Evolutionary conservation across 2,797 vertebrate genomes (phyloP).

Genomic region (Denticeps clupeoides): DNA sequence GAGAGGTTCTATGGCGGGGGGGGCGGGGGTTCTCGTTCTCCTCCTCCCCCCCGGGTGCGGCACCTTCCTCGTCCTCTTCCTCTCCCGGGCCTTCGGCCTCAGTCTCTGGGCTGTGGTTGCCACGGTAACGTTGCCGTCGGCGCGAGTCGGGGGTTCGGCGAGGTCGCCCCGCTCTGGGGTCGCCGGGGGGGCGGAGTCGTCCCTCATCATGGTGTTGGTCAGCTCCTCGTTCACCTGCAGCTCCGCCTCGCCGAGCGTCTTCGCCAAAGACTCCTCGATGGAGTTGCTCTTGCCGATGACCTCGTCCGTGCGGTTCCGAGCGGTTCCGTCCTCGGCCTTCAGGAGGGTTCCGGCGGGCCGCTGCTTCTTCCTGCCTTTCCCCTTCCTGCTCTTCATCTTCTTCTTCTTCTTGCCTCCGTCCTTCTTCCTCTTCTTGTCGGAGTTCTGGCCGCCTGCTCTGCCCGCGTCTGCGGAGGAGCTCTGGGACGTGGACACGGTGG

Average conservation of each 20-base stretch:
- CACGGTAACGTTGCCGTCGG: too few relatives aligned
- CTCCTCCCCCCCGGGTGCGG: too few relatives aligned
- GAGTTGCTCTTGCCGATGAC: constrained; percentile 10
- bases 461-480: constrained; percentile 45
- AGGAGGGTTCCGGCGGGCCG: constrained; percentile 33
- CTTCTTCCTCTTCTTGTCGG: constrained; percentile 47
- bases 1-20: too few relatives aligned
- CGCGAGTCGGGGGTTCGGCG: too few relatives aligned
- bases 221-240: constrained; percentile 33
- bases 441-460: constrained; percentile 37
- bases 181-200: too few relatives aligned
- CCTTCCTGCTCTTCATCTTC: constrained; percentile 45
- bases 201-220: constrained; percentile 57
- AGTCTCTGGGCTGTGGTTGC: too few relatives aligned
- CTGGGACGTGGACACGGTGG: constrained; percentile 67
- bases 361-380: constrained; percentile 48
- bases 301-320: constrained; percentile 37
- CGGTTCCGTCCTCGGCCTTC: constrained; percentile 38
- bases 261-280: constrained; percentile 26
- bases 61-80: too few relatives aligned
- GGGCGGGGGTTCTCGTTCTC: too few relatives aligned
- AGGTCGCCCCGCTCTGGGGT: too few relatives aligned
- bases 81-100: too few relatives aligned
- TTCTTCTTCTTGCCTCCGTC: constrained; percentile 57
- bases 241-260: constrained; percentile 27